These are phyloP conservation scores for Cliona cf. orientalis DNA, from an alignment of 37 sponge, comb jelly and placozoan genomes.

Conservation along the genomic window DNA sequence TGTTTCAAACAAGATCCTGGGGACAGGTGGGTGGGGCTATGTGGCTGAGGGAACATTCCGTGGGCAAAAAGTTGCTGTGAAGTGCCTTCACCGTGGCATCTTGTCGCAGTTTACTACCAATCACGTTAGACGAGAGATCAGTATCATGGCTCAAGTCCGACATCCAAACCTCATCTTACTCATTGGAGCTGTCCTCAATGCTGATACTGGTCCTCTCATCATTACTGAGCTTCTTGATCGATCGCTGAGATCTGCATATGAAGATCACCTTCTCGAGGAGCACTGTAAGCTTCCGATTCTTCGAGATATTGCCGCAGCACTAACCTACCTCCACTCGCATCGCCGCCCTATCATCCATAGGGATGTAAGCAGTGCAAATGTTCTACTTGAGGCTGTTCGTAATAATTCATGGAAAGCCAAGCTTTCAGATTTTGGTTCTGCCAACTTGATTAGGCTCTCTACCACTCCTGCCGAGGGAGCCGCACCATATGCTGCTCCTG, in stretches of 20 bases:
- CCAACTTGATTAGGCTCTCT: constrained; percentile 44
- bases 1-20: background rate
- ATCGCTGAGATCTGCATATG: constrained; percentile 35
- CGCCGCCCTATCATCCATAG: constrained; percentile 71
- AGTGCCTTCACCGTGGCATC: background rate
- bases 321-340: constrained; percentile 63
- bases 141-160: constrained; percentile 45
- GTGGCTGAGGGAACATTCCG: constrained; percentile 13
- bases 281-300: constrained; percentile 7
- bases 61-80: constrained; percentile 17
- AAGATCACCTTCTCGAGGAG: background rate
- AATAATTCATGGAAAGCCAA: constrained; percentile 62
- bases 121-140: constrained; percentile 46
- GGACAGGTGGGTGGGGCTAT: constrained; percentile 9
- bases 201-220: constrained; percentile 35
- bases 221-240: constrained; percentile 76
- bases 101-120: background rate
- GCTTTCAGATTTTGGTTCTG: constrained; percentile 78
- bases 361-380: constrained; percentile 79
- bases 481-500: constrained; percentile 68
- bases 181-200: constrained; percentile 55
- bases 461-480: constrained; percentile 50
- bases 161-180: constrained; percentile 69
- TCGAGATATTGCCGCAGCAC: constrained; percentile 59
- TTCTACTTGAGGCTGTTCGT: constrained; percentile 35